A percentile compares a stretch with the other conserved stretches of the same genome.
Conservation (phyloP, 2,888 invertebrate genomes). For the Drosophila mimica region DNA sequence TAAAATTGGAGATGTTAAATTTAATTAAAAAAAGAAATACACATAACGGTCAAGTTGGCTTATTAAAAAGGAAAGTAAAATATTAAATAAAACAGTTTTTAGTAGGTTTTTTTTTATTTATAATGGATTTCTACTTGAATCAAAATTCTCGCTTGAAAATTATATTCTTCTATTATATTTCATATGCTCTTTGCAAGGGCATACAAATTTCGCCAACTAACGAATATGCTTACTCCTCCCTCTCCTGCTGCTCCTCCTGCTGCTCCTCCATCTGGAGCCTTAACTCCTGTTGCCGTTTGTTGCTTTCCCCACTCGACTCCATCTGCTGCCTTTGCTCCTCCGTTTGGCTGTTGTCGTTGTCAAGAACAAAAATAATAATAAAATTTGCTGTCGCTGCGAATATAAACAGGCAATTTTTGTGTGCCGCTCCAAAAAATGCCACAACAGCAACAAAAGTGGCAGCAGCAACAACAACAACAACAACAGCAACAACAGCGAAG, state of each 20-base stretch:
- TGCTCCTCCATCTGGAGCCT: background rate
- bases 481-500: constrained; percentile 33
- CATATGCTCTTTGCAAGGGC: background rate
- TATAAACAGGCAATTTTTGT: constrained; percentile 81
- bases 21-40: background rate
- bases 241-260: background rate
- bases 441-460: constrained; percentile 49
- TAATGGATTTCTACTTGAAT: background rate
- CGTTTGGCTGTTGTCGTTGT: constrained; percentile 64
- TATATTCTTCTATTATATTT: background rate
- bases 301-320: background rate
- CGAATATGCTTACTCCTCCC: background rate
- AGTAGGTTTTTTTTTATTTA: background rate
- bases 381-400: constrained; percentile 81
- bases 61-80: too few species aligned
- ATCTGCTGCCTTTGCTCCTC: constrained; percentile 12
- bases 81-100: background rate
- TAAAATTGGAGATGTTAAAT: background rate
- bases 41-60: background rate
- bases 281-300: background rate
- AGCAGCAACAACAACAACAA: constrained; percentile 33
- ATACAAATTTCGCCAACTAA: background rate
- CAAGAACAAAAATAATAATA: constrained; percentile 80
- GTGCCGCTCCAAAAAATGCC: constrained; percentile 52
- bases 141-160: background rate